Percentiles rank a stretch among this genome's conserved stretches.
phyloP scores from a whole-genome alignment of 2,888 invertebrate genomes.

The Trachelus troglodyta region DNA sequence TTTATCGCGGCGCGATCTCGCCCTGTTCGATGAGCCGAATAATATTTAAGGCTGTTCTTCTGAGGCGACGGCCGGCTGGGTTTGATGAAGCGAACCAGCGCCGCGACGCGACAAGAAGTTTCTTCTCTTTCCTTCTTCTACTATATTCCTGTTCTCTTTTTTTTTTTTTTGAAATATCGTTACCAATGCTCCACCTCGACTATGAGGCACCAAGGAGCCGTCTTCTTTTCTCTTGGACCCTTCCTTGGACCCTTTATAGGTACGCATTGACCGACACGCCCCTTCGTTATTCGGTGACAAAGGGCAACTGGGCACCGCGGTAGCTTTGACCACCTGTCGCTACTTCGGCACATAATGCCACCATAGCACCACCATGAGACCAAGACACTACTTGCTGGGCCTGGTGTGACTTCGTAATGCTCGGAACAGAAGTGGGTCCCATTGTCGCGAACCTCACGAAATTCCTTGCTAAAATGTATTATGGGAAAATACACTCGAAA shows the following conservation, averaged over 20 bases:
- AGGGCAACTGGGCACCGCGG: slow-evolving; percentile 35
- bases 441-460: slow-evolving; percentile 27
- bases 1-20: slow-evolving; percentile 26
- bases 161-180: slow-evolving; percentile 4
- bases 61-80: slow-evolving; percentile 4
- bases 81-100: slow-evolving; percentile 9
- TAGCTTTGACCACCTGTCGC: slow-evolving; percentile 49
- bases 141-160: slow-evolving; percentile 15
- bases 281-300: slow-evolving; percentile 50
- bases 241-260: slow-evolving; percentile 30
- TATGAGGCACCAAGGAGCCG: background rate
- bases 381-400: slow-evolving; percentile 9
- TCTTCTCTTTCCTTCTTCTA: slow-evolving; percentile 19
- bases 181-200: background rate
- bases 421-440: slow-evolving; percentile 36
- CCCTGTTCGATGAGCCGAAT: slow-evolving; percentile 25
- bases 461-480: background rate
- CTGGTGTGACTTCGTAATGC: slow-evolving; percentile 37
- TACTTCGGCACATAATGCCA: slow-evolving; percentile 26
- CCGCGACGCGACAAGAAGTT: slow-evolving; percentile 6
- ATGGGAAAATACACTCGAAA: background rate
- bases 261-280: slow-evolving; percentile 34
- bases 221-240: slow-evolving; percentile 20
- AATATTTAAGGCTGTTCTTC: slow-evolving; percentile 21
- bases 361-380: slow-evolving; percentile 13